phyloP scores from a whole-genome alignment of 2,888 invertebrate genomes.

The Barypeithes pellucidus region DNA sequence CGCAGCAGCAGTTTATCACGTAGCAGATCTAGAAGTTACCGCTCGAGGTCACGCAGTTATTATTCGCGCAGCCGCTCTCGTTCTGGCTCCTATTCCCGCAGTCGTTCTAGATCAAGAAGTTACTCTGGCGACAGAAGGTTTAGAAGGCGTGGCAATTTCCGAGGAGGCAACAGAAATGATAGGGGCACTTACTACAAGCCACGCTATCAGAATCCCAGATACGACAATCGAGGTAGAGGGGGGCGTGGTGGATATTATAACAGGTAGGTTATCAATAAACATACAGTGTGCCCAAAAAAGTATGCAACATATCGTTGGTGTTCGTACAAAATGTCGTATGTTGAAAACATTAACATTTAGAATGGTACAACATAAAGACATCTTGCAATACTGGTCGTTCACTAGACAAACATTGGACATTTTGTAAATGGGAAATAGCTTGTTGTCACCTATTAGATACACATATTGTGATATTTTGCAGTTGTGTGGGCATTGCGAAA shows the following conservation, averaged over 20 bases:
- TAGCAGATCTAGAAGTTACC: constrained; percentile 71
- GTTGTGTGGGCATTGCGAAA: too few species aligned
- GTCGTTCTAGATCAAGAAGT: constrained; percentile 68
- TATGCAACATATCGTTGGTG: too few species aligned
- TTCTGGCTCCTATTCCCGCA: constrained; percentile 68
- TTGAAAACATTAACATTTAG: too few species aligned
- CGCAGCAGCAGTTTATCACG: constrained; percentile 71
- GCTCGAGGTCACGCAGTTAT: constrained; percentile 71
- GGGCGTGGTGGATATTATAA: constrained; percentile 66
- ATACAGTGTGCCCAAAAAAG: too few species aligned
- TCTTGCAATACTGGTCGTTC: too few species aligned
- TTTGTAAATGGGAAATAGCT: too few species aligned
- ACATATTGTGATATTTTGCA: too few species aligned
- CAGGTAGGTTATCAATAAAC: constrained; percentile 26
- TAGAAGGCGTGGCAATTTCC: constrained; percentile 68
- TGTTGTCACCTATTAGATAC: too few species aligned
- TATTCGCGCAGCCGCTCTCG: constrained; percentile 74
- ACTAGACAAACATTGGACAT: too few species aligned
- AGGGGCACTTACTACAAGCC: constrained; percentile 87
- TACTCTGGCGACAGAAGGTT: constrained; percentile 72
- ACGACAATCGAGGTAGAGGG: constrained; percentile 72
- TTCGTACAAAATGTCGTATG: too few species aligned
- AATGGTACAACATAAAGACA: too few species aligned
- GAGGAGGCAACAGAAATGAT: constrained; percentile 71
- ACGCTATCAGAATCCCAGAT: constrained; percentile 79